These are phyloP conservation scores for Brachyptera risi DNA, from an alignment of 2,888 invertebrate species.

Conservation along the genomic window DNA sequence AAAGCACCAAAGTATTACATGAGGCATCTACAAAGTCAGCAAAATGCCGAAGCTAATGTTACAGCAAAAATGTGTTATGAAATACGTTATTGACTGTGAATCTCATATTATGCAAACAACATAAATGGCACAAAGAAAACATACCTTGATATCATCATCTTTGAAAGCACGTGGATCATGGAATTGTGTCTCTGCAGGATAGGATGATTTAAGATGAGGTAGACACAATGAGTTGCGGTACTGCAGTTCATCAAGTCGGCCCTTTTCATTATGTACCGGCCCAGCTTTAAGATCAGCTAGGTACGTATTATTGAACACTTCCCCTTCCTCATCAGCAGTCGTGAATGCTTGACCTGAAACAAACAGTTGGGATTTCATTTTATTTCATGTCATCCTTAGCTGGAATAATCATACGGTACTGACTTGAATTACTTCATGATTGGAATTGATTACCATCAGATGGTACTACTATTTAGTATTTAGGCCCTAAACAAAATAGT, in stretches of 20 bases:
- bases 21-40: too few relatives aligned
- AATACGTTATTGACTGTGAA: too few relatives aligned
- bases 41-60: too few relatives aligned
- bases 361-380: too few relatives aligned
- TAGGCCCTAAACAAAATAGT: too few relatives aligned
- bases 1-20: too few relatives aligned
- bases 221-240: slow-evolving; percentile 77
- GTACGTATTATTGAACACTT: slow-evolving; percentile 77
- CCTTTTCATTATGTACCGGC: slow-evolving; percentile 34
- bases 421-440: background rate
- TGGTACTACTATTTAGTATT: too few relatives aligned
- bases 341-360: slow-evolving; percentile 4
- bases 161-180: slow-evolving; percentile 50
- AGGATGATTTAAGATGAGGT: slow-evolving; percentile 81
- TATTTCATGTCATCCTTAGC: too few relatives aligned
- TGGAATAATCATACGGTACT: too few relatives aligned
- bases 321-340: slow-evolving; percentile 69
- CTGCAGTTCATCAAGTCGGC: slow-evolving; percentile 64
- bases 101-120: too few relatives aligned
- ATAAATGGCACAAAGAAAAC: background rate
- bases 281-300: slow-evolving; percentile 57
- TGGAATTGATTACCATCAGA: too few relatives aligned
- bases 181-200: slow-evolving; percentile 76
- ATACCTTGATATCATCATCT: slow-evolving; percentile 65
- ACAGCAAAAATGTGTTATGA: too few relatives aligned